A percentile compares a stretch with the other conserved stretches of the same genome.
Conservation (phyloP, 2,113 vertebrate genomes). For the Sebastes schlegelii region DNA sequence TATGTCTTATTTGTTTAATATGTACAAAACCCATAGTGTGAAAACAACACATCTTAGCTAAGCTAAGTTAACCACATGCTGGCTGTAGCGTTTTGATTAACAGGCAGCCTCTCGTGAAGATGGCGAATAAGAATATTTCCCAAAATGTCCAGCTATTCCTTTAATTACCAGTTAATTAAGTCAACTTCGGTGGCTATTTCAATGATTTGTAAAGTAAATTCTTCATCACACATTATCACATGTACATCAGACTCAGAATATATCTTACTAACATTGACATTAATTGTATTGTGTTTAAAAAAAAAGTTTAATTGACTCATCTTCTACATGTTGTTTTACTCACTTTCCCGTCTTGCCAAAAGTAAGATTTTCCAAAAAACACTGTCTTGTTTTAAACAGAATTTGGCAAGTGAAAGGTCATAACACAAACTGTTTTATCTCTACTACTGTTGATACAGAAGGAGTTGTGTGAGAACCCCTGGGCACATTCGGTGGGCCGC, state of each 20-base stretch:
- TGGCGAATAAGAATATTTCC: background rate
- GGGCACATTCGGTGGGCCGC: conserved; percentile 62
- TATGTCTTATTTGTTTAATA: no score
- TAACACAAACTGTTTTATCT: conserved; percentile 46
- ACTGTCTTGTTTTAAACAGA: conserved; percentile 18
- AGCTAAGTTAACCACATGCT: background rate
- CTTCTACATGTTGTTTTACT: conserved; percentile 6
- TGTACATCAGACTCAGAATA: background rate
- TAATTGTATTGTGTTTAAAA: background rate
- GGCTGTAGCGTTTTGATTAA: background rate
- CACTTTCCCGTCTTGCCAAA: background rate
- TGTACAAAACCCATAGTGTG: no score
- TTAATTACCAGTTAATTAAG: background rate
- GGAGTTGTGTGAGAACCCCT: conserved; percentile 55
- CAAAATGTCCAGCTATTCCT: background rate
- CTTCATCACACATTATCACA: background rate
- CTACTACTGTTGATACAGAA: conserved; percentile 51
- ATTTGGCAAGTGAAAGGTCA: conserved; percentile 59
- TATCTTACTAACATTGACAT: background rate
- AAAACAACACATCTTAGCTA: no score
- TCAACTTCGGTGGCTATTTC: background rate
- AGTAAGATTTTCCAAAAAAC: conserved; percentile 6
- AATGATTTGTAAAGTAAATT: background rate
- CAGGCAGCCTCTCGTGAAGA: background rate
- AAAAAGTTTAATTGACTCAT: background rate